Conservation (phyloP, 2,113 vertebrate genomes). For the Lota lota region DNA sequence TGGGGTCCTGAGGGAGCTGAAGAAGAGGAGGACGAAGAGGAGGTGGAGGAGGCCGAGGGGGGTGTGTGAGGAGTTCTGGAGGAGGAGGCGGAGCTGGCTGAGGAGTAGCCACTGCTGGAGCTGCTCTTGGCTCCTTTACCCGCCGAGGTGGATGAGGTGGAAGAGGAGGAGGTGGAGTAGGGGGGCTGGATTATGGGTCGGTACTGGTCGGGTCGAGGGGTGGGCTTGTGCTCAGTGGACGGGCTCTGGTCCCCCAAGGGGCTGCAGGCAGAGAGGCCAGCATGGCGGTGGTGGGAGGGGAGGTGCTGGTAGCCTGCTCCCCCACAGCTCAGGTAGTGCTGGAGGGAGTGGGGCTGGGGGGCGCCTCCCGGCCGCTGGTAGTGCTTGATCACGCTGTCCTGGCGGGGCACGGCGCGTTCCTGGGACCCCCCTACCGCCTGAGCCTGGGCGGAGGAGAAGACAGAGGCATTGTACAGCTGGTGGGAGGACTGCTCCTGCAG, state of each 20-base stretch:
- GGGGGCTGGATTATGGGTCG: conserved; percentile 89
- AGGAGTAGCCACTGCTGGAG: conserved; percentile 80
- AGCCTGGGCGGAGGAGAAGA: conserved; percentile 83
- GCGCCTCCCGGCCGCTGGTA: conserved; percentile 86
- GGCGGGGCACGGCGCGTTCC: conserved; percentile 83
- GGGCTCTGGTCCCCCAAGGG: conserved; percentile 88
- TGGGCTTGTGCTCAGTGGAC: conserved; percentile 64
- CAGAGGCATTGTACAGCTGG: conserved; percentile 86
- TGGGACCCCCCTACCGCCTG: conserved; percentile 74
- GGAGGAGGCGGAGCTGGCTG: conserved; percentile 75
- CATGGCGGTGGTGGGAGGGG: conserved; percentile 74
- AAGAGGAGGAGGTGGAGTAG: conserved; percentile 67
- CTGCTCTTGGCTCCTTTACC: conserved; percentile 76
- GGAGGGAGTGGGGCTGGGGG: conserved; percentile 74
- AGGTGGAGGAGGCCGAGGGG: conserved; percentile 78
- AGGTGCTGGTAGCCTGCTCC: conserved; percentile 88
- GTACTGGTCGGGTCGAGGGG: conserved; percentile 79
- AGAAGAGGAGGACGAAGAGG: conserved; percentile 75
- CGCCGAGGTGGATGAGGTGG: conserved; percentile 67
- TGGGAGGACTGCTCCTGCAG: conserved; percentile 82
- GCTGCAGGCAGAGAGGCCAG: conserved; percentile 86
- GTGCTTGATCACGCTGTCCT: conserved; percentile 96
- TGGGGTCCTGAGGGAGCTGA: conserved; percentile 75
- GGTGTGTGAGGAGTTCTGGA: conserved; percentile 77
- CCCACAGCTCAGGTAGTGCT: conserved; percentile 92